Base-by-base conservation (phyloP, 2,888 invertebrate genomes). In the Microdon myrmicae region DNA sequence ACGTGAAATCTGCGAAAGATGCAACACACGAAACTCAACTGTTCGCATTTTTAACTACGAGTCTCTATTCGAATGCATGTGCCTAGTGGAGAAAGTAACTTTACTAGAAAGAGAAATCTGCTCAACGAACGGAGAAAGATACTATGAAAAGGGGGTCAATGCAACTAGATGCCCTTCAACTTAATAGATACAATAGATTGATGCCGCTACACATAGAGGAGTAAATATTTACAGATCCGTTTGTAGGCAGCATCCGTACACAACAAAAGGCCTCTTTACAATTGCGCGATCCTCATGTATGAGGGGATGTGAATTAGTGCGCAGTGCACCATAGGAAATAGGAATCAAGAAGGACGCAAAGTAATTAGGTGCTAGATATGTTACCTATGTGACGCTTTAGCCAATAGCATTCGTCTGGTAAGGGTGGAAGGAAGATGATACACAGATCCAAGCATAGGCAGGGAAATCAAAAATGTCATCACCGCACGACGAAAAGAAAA, bases 81-180 rank as follows among this genome's bases (percentile, higher is more conserved):
- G 16, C 64, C 56, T 59, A 66, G 67, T 54, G 67, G 54, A 60
- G 54, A 60, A 60, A 67, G 54, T 55, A 67, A 55, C 53, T 67
- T 41, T 54, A 67, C 60, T 60, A 55, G 55, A 67, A 60, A 67
- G 59, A 67, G 60, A 66, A 67, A 67, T 53, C 55, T 59, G 51
- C 35, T 59, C 60, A 58, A 56, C 55, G 56, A 48, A 32, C 39
- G 25, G 37, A 53, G 53, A 64, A 41, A 58, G 49, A 64, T 53
- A 55, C 32, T 64, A 48, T 43, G 31, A 53, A 67, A 69, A 70
- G 68, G 70, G 67, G 70, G 70, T 70, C 70, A 70, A 70, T 70
- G 70, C 69, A 70, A 70, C 68, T 55, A 60, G 53, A 69, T 68
- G 70, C 69, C 70, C 70, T 70, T 70, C 70, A 70, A 61, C 56